Percentiles rank a stretch among this genome's conserved stretches.
Conservation (phyloP, 2,797 vertebrate species). For the Anas flavirostris region DNA sequence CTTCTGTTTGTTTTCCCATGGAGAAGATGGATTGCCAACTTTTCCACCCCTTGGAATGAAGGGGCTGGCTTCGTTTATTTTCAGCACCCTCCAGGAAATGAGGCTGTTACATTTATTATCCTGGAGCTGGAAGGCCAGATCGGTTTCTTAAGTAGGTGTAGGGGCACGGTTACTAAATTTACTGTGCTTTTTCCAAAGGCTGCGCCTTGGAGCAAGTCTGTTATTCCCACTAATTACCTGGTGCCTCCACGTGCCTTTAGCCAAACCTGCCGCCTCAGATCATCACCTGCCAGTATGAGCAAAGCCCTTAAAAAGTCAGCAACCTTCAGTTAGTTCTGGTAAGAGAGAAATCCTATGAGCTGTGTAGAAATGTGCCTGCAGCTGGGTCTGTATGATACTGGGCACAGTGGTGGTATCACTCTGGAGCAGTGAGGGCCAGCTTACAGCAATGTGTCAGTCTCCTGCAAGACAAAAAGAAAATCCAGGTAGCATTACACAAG, state of each 20-base stretch:
- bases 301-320: not conserved
- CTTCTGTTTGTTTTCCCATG: slow-evolving; percentile 18
- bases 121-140: not conserved
- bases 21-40: not conserved
- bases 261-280: not conserved
- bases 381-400: not conserved
- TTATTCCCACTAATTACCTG: not conserved
- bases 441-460: slow-evolving; percentile 27
- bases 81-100: slow-evolving; percentile 33
- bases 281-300: not conserved
- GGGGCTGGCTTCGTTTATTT: slow-evolving; percentile 29
- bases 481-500: slow-evolving; percentile 64
- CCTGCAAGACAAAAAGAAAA: slow-evolving; percentile 52
- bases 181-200: not conserved
- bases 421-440: not conserved
- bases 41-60: slow-evolving; percentile 16
- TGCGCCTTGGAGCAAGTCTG: not conserved
- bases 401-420: not conserved
- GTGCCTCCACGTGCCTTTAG: not conserved
- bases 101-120: slow-evolving; percentile 26
- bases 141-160: not conserved
- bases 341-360: not conserved
- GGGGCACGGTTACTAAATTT: not conserved
- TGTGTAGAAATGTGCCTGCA: not conserved
- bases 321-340: not conserved